Base-by-base conservation (phyloP, 2,797 vertebrate species). In the Capromys pilorides region DNA sequence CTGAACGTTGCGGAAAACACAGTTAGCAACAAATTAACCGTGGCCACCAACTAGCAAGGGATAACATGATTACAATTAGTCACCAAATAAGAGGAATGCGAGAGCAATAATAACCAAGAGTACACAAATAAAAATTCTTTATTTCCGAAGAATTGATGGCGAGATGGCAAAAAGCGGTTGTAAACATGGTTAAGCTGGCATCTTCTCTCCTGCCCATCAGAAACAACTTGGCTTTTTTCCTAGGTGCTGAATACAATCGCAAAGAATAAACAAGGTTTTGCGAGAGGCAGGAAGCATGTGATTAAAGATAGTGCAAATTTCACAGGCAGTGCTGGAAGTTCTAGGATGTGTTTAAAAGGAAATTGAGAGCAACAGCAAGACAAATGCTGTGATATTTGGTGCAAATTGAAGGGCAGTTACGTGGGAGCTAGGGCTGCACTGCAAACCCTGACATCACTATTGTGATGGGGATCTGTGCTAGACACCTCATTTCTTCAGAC, bases 61-160 rank as follows among this genome's bases (percentile, higher is more conserved):
- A 98, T 98, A 97, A 96, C 97, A 97, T 98, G 98, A 99, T 99
- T 99, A 99, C 97, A 98, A 98, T 98, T 98, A 98, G 98, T 98
- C 97, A 98, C 98, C 98, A 98, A 98, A 97, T 96, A 97, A 98
- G 98, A 98, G 97, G 97, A 97, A 97, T 98, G 98, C 97, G 97
- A 98, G 98, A 96, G 97, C 96, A 96, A 97, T 97, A 97, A 97
- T 97, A 97, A 96, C 97, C 97, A 98, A 96, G 96, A 97, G 95
- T 86, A 97, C 93, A 93, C 98, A 98, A 98, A 98, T 97, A 97
- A 97, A 97, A 97, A 96, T 97, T 97, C 41, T 24, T 97, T 96
- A 97, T 96, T 97, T 95, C 96, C 95, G 98, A 97, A 97, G 98
- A 98, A 96, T 97, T 94, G 94, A 95, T 96, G 96, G 94, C 87